Base-by-base conservation (phyloP, 2,113 vertebrate genomes). In the Charina bottae region DNA sequence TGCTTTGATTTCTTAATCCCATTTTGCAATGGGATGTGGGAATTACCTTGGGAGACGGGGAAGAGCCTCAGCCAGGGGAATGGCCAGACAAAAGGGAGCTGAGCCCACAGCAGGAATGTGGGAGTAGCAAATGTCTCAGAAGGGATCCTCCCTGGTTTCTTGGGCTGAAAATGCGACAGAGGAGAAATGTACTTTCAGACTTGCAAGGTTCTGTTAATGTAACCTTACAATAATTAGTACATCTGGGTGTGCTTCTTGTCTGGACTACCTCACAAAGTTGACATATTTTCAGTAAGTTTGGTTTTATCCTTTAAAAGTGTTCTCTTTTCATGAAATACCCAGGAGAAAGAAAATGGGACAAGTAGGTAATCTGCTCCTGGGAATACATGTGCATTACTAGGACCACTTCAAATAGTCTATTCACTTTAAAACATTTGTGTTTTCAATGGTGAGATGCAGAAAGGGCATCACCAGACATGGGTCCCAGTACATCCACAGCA, bases 311-410 rank as follows among this genome's bases (percentile, higher is more conserved):
- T 83, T 12, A 24, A 62, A 60, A 83, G n/a, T 62, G 46, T 24
- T 83, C n/a, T 55, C 17, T 72, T 78, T 68, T 72, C 24, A 42
- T 53, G 83, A 62, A 90, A 37, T 37, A 60, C 46, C 19, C 24
- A n/a, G 24, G 17, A 90, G 46, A 90, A 88, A 58, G n/a, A 84
- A 90, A 84, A 88, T 17, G 15, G 21, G 56, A 90, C 26, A n/a
- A 7, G 64, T 0, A 6, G 55, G 21, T 64, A 46, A 83, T n/a
- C 10, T 60, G 83, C 62, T 54, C 54, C 49, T 49, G 33, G 33
- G 53, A 59, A 49, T 89, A 24, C 56, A 37, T 46, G 28, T 54
- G 21, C 1, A 2, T 46, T 26, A 91, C 46, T 26, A 28, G 11
- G 37, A 37, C 58, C 3, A 46, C 59, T 26, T 55, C 24, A 53